Evolutionary conservation across 2,888 invertebrate genomes (phyloP).

Genomic region (Dicyrtoma fusca): DNA sequence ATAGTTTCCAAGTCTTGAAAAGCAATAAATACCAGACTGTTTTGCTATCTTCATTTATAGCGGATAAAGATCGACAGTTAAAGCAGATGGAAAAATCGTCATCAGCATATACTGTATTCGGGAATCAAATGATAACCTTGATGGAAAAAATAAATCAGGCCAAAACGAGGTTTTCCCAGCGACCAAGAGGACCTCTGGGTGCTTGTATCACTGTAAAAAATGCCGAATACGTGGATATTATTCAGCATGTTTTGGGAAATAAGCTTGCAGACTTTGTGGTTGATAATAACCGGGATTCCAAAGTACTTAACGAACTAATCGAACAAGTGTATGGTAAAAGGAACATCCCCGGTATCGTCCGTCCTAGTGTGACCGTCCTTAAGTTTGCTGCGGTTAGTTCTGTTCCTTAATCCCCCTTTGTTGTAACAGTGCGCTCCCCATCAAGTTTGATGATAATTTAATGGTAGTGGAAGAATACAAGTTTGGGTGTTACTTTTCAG

Average conservation of each 20-base stretch:
- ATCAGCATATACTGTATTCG: conserved; percentile 33
- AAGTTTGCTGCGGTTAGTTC: conserved; percentile 5
- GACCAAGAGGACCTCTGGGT: conserved; percentile 53
- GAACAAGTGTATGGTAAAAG: conserved; percentile 18
- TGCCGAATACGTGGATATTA: conserved; percentile 38
- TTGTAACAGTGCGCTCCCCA: too few species aligned
- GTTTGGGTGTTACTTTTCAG: too few species aligned
- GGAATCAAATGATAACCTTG: conserved; percentile 44
- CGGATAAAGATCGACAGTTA: neutral
- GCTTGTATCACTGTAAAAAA: conserved; percentile 49
- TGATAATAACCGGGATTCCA: conserved; percentile 42
- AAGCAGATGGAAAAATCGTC: too few species aligned
- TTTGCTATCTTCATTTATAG: too few species aligned
- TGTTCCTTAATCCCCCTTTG: too few species aligned
- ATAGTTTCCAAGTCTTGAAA: too few species aligned
- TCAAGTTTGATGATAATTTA: too few species aligned
- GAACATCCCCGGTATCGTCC: neutral
- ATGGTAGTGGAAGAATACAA: too few species aligned
- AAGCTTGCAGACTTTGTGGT: conserved; percentile 42
- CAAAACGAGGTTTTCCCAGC: conserved; percentile 36
- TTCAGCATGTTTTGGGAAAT: conserved; percentile 38
- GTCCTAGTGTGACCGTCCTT: neutral
- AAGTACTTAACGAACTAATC: conserved; percentile 32
- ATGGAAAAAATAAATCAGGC: conserved; percentile 44
- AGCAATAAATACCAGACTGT: too few species aligned